Percentiles rank a stretch among this genome's conserved stretches.
Evolutionary conservation across 2,797 vertebrate genomes (phyloP).

Genomic region (Anniella stebbinsi): DNA sequence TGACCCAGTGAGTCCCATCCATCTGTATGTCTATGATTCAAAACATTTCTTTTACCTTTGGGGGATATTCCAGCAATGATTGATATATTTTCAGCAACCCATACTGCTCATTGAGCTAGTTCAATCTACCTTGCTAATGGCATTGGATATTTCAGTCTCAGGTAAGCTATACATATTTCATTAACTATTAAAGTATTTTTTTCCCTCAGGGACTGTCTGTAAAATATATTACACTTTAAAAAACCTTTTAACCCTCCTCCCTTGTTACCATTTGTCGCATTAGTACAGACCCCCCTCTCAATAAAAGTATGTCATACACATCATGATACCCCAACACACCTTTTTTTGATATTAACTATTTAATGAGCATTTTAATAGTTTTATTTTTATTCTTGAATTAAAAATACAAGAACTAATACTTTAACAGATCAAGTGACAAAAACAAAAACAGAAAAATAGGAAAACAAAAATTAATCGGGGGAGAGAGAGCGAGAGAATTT

Average conservation of each 20-base stretch:
- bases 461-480: too few relatives aligned
- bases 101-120: conserved; percentile 32
- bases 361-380: background rate
- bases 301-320: background rate
- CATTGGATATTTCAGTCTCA: conserved; percentile 33
- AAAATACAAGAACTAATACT: background rate
- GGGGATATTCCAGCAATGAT: conserved; percentile 19
- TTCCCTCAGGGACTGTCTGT: conserved; percentile 25
- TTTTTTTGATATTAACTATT: background rate
- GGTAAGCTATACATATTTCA: conserved; percentile 40
- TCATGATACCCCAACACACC: background rate
- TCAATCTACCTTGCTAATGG: conserved; percentile 37
- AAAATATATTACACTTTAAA: conserved; percentile 36
- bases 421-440: background rate
- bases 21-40: conserved; percentile 26
- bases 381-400: background rate
- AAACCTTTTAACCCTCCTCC: conserved; percentile 8
- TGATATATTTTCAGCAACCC: conserved; percentile 29
- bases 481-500: too few relatives aligned
- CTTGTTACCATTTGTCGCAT: conserved; percentile 25
- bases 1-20: background rate
- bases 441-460: background rate
- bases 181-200: conserved; percentile 39
- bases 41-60: conserved; percentile 37
- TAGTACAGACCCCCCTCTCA: background rate